Percentiles rank a stretch among this genome's conserved stretches.
These are phyloP conservation scores for Ricordea florida DNA, from an alignment of 92 coral and sea anemone species.

Conservation along the genomic window DNA sequence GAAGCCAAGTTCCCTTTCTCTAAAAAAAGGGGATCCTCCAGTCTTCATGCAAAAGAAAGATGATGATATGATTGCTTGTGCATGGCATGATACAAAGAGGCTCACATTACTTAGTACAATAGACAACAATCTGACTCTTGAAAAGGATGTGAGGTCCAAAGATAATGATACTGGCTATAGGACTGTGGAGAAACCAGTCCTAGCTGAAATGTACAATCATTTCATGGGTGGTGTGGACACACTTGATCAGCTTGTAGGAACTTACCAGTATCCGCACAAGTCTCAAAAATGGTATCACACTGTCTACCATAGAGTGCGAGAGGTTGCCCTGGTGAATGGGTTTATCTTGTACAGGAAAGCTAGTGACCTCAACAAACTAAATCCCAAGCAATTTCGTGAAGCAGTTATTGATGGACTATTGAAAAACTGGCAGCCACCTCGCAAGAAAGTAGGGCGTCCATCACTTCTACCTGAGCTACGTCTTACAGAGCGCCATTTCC, in stretches of 20 bases:
- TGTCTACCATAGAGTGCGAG: constrained; percentile 48
- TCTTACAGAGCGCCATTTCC: constrained; percentile 32
- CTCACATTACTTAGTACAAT: constrained; percentile 44
- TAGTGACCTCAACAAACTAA: constrained; percentile 28
- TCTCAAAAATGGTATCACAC: constrained; percentile 68
- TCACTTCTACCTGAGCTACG: constrained; percentile 25
- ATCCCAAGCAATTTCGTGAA: constrained; percentile 39
- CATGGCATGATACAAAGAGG: constrained; percentile 71
- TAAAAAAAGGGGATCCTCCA: constrained; percentile 49
- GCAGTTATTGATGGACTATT: constrained; percentile 47
- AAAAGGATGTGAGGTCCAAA: constrained; percentile 49
- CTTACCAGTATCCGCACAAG: constrained; percentile 62
- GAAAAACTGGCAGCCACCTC: not conserved
- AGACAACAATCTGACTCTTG: constrained; percentile 52
- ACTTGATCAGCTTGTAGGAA: constrained; percentile 55
- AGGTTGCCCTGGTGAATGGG: constrained; percentile 75
- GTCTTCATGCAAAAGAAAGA: constrained; percentile 48
- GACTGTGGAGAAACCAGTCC: constrained; percentile 48
- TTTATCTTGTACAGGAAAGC: constrained; percentile 62
- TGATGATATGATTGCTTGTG: constrained; percentile 62
- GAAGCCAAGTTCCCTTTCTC: constrained; percentile 24
- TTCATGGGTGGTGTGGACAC: constrained; percentile 73
- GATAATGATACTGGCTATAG: constrained; percentile 22
- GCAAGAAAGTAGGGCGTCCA: constrained; percentile 23
- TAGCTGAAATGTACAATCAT: constrained; percentile 49